phyloP scores from a whole-genome alignment of 2,113 vertebrate genomes.

The Polyodon spathula region DNA sequence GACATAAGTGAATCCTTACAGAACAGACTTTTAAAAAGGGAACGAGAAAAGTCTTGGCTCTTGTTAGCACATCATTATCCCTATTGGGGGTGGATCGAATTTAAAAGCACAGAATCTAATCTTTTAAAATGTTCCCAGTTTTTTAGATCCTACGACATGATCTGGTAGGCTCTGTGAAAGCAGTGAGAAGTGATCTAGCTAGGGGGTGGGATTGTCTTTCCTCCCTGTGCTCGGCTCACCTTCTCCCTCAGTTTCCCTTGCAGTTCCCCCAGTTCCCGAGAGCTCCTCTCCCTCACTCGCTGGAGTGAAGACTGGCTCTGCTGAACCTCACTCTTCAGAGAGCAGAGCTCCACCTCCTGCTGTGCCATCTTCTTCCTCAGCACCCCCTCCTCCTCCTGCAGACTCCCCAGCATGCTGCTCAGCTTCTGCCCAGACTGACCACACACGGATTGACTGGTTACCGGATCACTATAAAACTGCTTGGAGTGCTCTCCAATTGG shows the following conservation, averaged over 20 bases:
- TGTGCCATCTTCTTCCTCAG: slow-evolving; percentile 63
- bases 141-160: too few species aligned
- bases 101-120: too few species aligned
- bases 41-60: too few species aligned
- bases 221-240: slow-evolving; percentile 45
- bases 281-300: slow-evolving; percentile 63
- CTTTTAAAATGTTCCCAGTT: too few species aligned
- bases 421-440: slow-evolving; percentile 52
- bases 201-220: neutral
- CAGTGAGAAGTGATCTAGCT: too few species aligned
- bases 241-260: slow-evolving; percentile 76
- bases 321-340: slow-evolving; percentile 48
- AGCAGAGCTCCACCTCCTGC: slow-evolving; percentile 72
- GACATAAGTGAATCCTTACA: too few species aligned
- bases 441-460: neutral
- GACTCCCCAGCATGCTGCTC: slow-evolving; percentile 56
- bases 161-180: too few species aligned
- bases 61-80: too few species aligned
- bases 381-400: slow-evolving; percentile 72
- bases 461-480: too few species aligned
- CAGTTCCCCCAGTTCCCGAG: slow-evolving; percentile 67
- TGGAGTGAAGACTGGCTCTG: slow-evolving; percentile 67
- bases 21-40: too few species aligned
- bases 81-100: too few species aligned
- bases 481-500: too few species aligned